Percentiles rank a stretch among this genome's conserved stretches.
Conservation (phyloP, 2,113 vertebrate genomes). For the Albula glossodonta region DNA sequence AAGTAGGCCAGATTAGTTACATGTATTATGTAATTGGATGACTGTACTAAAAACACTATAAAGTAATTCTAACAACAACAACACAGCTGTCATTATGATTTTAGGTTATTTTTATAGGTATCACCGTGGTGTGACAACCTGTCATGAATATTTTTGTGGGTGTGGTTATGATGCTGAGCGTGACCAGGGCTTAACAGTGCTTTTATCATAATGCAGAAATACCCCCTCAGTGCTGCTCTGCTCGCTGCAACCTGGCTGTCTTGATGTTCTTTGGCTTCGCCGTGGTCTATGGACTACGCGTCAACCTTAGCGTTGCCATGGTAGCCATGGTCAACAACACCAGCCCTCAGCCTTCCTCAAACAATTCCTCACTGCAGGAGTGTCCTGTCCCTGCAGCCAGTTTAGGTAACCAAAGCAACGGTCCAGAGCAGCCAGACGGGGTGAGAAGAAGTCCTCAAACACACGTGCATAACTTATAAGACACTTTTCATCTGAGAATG, state of each 20-base stretch:
- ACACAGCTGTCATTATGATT: background rate
- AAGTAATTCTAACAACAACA: background rate
- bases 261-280: conserved; percentile 81
- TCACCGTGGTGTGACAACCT: background rate
- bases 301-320: conserved; percentile 81
- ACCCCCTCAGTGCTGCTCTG: conserved; percentile 72
- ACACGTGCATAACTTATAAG: background rate
- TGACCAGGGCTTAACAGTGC: background rate
- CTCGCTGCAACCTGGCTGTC: conserved; percentile 72
- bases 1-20: no score
- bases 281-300: conserved; percentile 76
- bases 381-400: conserved; percentile 51
- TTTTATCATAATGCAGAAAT: conserved; percentile 40
- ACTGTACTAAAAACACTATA: background rate
- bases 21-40: background rate
- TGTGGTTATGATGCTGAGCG: background rate
- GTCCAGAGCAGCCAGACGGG: conserved; percentile 45
- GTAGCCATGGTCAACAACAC: conserved; percentile 79
- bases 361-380: conserved; percentile 42
- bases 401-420: conserved; percentile 35
- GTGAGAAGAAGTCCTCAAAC: conserved; percentile 45
- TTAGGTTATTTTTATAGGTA: background rate
- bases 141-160: background rate
- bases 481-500: background rate
- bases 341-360: background rate